Conservation (phyloP, 2,113 vertebrate species). For the Nesoenas mayeri region DNA sequence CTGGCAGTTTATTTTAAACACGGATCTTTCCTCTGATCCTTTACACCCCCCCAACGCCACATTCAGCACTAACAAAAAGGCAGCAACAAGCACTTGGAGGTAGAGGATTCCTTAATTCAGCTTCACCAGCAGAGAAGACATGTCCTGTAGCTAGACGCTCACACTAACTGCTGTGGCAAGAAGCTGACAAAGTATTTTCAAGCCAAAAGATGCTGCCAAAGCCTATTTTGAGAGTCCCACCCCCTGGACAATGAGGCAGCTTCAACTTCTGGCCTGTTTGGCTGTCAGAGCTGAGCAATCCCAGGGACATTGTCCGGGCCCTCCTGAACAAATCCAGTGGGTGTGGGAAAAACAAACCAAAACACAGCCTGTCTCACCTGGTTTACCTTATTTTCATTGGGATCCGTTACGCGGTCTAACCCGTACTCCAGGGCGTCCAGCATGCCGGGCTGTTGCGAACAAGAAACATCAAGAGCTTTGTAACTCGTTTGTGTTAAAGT, state of each 20-base stretch:
- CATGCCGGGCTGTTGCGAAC: constrained; percentile 83
- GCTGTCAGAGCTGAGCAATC: neutral
- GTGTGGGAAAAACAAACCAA: neutral
- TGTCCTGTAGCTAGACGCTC: constrained; percentile 1
- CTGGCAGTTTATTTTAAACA: neutral
- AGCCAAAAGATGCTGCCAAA: constrained; percentile 14
- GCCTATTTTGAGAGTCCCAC: neutral
- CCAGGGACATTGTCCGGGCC: neutral
- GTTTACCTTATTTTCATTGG: constrained; percentile 90
- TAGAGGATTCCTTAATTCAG: neutral
- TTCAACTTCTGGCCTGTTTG: neutral
- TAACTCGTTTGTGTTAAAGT: neutral
- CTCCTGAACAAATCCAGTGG: neutral
- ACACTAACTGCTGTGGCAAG: neutral
- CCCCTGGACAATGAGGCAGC: neutral
- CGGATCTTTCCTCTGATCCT: neutral
- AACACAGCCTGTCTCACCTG: constrained; percentile 71
- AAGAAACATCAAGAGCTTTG: neutral
- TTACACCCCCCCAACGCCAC: neutral
- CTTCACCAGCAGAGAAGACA: neutral
- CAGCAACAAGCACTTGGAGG: neutral
- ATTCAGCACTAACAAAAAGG: neutral
- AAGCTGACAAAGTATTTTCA: constrained; percentile 12
- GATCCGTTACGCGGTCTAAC: constrained; percentile 83
- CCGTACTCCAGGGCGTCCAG: constrained; percentile 89